Evolutionary conservation across 2,797 vertebrate genomes (phyloP), one percentile per base, ranked within the genome.

Genomic region (Darevskia nairensis): DNA sequence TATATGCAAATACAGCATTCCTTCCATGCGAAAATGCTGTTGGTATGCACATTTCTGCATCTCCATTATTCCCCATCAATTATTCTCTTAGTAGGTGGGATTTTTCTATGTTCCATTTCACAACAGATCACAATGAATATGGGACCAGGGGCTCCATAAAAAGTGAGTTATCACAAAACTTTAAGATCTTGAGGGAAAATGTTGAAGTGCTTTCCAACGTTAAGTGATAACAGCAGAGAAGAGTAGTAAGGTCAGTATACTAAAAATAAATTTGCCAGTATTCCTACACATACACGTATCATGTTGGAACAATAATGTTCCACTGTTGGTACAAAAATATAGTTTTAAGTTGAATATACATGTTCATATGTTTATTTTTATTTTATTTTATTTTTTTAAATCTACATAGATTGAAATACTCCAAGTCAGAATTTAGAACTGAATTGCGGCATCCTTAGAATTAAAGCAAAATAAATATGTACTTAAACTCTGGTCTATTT

Each of bases 21-120:
- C 87, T 93, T 86, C 88, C 90, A 89, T 93, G 94, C 91, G 93
- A 95, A 95, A 96, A 59, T 89, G 93, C 92, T 86, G 44, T 89
- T 61, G 91, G 93, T 93, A 96, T 93, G 93, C 61, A 82, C 69
- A 94, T 89, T 44, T n/a, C 69, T 89, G 87, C 79, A 74, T 89
- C 82, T 41, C 29, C 80, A 3, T 69, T 88, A 89, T 93, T 91
- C 80, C 91, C 90, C 78, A 90, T 88, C n/a, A 44, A 84, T 80
- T 86, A 82, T 86, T 39, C 10, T 81, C 68, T 89, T 89, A 44
- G 82, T 89, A 86, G 89, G 32, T 74, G 25, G 79, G 71, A 84
- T 25, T 86, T 86, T 86, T 92, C 72, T 86, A 74, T 86, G 84
- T 86, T 92, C 27, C 15, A 86, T 76, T 44, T 89, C 88, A 41